Base-by-base conservation (phyloP, 1,140 invertebrate genomes). In the Drosophila simulans region DNA sequence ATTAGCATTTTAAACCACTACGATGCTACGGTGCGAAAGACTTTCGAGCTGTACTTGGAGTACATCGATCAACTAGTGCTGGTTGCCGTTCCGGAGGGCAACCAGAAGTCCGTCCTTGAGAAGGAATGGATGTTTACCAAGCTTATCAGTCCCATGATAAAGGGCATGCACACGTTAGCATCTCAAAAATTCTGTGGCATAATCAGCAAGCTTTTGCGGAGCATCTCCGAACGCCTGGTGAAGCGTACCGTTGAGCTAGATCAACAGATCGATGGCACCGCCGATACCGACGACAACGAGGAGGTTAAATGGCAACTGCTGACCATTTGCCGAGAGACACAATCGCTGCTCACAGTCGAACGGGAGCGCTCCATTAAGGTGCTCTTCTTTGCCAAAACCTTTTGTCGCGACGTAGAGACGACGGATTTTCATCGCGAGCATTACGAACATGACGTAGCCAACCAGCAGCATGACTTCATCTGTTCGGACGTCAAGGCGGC, bases 51-150 rank as follows among this genome's bases (percentile, higher is more conserved):
- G 22, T 97, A 97, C 82, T 92, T 97, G 42, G 94, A 95, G 40
- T 97, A 97, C 91, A 92, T 97, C 37, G 94, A 96, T 72, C 94
- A 95, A 70, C 96, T 96, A 95, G 94, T 96, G 15, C 92, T 94
- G 37, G 94, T 95, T 84, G 93, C 96, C 3, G 94, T 96, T 69
- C 94, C 95, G 52, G 94, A 96, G 53, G 94, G 93, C 37, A 94
- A 95, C 45, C 94, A 96, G 73, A 97, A 96, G 82, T 96, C 95
- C 82, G 93, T 96, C 10, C 93, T 97, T n/a, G 96, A 97, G 90
- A 95, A 96, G 73, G 96, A 97, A 80, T 97, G 96, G 96, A 93
- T 93, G 56, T 97, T 97, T 84, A 95, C 96, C 0, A 95, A 95
- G 81, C 92, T 94, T 2, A 94, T 96, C 35, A 95, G 95, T 72